Percentiles rank a stretch among this genome's conserved stretches.
These are phyloP conservation scores for Erpobdella octoculata DNA, from an alignment of 2,888 invertebrate species.

Conservation along the genomic window DNA sequence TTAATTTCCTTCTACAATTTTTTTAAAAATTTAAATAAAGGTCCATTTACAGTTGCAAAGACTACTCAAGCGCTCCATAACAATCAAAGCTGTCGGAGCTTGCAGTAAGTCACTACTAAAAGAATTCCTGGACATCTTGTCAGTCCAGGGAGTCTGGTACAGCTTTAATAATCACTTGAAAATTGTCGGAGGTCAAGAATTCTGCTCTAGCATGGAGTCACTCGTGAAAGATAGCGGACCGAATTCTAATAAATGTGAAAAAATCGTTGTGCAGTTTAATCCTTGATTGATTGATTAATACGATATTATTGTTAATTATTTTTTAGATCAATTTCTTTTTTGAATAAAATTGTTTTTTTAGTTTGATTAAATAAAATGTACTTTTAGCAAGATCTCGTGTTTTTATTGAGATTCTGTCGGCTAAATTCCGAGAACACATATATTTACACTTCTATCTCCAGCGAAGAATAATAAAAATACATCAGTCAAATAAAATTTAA, in stretches of 20 bases:
- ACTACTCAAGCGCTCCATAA: background rate
- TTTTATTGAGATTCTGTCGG: no score
- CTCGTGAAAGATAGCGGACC: background rate
- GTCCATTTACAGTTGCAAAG: background rate
- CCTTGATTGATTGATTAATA: no score
- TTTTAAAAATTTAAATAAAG: background rate
- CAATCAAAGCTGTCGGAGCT: slow-evolving; percentile 4
- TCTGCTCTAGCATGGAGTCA: no score
- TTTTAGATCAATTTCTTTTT: no score
- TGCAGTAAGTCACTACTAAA: background rate
- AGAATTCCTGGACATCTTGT: slow-evolving; percentile 11
- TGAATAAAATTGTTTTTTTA: no score
- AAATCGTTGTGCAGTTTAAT: background rate
- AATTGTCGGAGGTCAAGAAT: background rate
- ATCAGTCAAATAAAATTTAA: no score
- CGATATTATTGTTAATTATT: no score
- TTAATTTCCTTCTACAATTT: background rate
- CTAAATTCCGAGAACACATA: no score
- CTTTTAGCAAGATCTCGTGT: no score
- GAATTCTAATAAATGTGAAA: background rate
- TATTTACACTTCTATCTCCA: no score
- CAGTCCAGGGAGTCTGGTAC: slow-evolving; percentile 10
- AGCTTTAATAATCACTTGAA: background rate
- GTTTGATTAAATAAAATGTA: no score
- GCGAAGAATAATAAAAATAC: no score